Base-by-base conservation (phyloP, 1,140 invertebrate genomes). In the Chelonus insularis region DNA sequence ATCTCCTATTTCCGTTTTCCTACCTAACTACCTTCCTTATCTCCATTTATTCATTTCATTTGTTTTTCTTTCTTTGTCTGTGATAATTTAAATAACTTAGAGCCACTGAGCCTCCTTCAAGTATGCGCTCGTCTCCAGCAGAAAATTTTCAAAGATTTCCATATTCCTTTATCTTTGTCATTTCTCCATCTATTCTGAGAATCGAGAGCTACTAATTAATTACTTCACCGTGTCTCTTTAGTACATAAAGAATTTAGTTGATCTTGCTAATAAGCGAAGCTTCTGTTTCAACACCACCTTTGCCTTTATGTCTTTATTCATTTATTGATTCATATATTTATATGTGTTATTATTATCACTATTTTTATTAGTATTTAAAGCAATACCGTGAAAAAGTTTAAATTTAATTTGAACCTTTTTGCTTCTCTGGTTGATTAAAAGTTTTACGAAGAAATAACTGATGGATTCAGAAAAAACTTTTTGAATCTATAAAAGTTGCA, bases 1-100 rank as follows among this genome's bases (percentile, higher is more conserved):
- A 50, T 29, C 47, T 60, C 68, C 68, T 61, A 64, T 59, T 60
- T 23, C 37, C 21, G 47, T 21, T 32, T 57, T 29, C 16, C 41
- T 43, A 18, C 7, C 41, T 43, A 16, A 18, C 12, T 43, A 43
- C 18, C 41, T 39, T 5, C 37, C 37, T 55, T 8, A 34, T 11
- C 14, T 37, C 32, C 6, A 11, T 52, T 29, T 9, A 36, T 39
- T 39, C 23, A 23, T 39, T 41, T 41, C 2, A 16, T 55, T 29
- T 39, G 20, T 55, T 25, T 25, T 4, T 41, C 32, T 41, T 39
- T 23, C 16, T 12, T 9, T 43, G 23, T 16, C 34, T 39, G 12
- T 43, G 16, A 29, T 43, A 56, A 56, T 56, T 56, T 36, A 23
- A 56, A 43, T 32, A 12, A 16, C 54, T 43, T 18, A 5, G 9